Evolutionary conservation across 2,888 invertebrate species (phyloP), one percentile per base, ranked within the genome.

Genomic region (Biston betularia): DNA sequence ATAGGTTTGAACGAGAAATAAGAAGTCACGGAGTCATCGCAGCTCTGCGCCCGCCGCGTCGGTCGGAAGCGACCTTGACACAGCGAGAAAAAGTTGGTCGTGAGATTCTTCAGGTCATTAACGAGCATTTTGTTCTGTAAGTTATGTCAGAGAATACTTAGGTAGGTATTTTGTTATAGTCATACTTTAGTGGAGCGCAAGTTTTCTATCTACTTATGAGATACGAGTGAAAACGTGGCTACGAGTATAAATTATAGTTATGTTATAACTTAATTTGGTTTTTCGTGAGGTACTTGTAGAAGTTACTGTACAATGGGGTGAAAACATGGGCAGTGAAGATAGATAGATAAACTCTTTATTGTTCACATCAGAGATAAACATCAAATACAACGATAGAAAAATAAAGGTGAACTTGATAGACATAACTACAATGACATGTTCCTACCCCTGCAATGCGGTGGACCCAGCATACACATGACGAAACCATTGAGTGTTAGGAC

Each of bases 51-150:
- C 42, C 12, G 58, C 15, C 61, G 60, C 12, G 58, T n/a, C 61
- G 60, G 57, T 57, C 75, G 75, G 80, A 81, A 79, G 69, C 69
- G 80, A 63, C 85, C 87, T 84, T 87, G 86, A 74, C 70, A 69
- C 15, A 14, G 82, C 70, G 65, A 77, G 80, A 82, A 79, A 86
- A 83, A 84, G 84, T 82, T 65, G 79, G 78, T 77, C 78, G 75
- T 75, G 76, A 77, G 73, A 74, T 60, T 67, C 71, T 62, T 65
- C 69, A 71, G 83, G 82, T 84, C 83, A 86, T 76, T 82, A 79
- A 70, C 83, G 69, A 61, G 66, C 62, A 70, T 77, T 77, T 77
- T 78, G 72, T 72, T 73, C 68, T 69, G 62, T 24, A 9, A 63
- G 63, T 76, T 72, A 76, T 70, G 72, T 75, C 70, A 77, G 72